A percentile compares a stretch with the other conserved stretches of the same genome.
Conservation (phyloP, 2,113 vertebrate species). For the Ascaphus truei region DNA sequence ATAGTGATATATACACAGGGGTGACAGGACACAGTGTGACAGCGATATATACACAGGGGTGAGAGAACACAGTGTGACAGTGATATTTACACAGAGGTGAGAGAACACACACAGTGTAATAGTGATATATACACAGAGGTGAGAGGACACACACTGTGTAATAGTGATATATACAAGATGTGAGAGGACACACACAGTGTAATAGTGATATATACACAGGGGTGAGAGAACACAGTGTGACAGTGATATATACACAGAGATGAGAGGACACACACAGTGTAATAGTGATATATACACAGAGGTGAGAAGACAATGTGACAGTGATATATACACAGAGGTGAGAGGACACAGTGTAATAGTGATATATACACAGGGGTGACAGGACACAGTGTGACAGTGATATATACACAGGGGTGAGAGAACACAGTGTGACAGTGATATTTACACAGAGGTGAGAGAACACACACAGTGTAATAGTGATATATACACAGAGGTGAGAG, state of each 20-base stretch:
- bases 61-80: background rate
- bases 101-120: background rate
- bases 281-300: slow-evolving; percentile 44
- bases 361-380: slow-evolving; percentile 50
- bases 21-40: no score
- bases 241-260: slow-evolving; percentile 47
- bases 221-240: slow-evolving; percentile 42
- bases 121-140: slow-evolving; percentile 50
- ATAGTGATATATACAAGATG: no score
- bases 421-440: background rate
- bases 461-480: background rate
- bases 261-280: slow-evolving; percentile 39
- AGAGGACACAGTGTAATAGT: background rate
- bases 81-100: slow-evolving; percentile 54
- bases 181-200: background rate
- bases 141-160: no score
- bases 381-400: background rate
- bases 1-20: slow-evolving; percentile 44
- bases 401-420: slow-evolving; percentile 57
- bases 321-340: no score
- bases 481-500: slow-evolving; percentile 57
- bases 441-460: slow-evolving; percentile 56
- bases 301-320: no score
- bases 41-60: no score
- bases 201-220: slow-evolving; percentile 44